Conservation (phyloP, 2,888 invertebrate genomes). For the Iphiclides podalirius region DNA sequence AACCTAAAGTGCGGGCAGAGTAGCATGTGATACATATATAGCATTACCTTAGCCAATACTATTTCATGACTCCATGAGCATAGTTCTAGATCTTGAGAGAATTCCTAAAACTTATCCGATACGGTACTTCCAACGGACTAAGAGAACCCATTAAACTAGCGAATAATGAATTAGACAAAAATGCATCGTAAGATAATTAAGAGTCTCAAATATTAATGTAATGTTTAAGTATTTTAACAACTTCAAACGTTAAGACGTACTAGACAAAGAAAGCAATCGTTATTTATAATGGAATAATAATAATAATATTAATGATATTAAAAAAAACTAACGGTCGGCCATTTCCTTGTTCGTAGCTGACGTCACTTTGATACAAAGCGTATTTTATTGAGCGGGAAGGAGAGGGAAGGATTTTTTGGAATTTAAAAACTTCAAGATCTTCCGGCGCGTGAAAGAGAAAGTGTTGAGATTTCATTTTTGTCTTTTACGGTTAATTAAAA, state of each 20-base stretch:
- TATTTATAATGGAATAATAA: constrained; percentile 66
- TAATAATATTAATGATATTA: constrained; percentile 41
- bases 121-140: constrained; percentile 61
- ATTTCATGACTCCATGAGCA: constrained; percentile 47
- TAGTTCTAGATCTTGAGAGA: constrained; percentile 32
- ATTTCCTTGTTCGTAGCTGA: constrained; percentile 69
- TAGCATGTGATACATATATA: constrained; percentile 75
- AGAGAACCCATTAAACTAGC: constrained; percentile 55
- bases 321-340: constrained; percentile 50
- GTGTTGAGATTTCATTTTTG: constrained; percentile 65
- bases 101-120: constrained; percentile 13
- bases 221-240: constrained; percentile 78
- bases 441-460: constrained; percentile 67
- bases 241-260: constrained; percentile 65
- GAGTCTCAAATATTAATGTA: constrained; percentile 67
- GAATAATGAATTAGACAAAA: constrained; percentile 59
- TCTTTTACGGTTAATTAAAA: constrained; percentile 66
- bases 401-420: constrained; percentile 32
- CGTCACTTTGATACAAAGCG: constrained; percentile 76
- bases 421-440: constrained; percentile 61
- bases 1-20: constrained; percentile 54
- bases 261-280: constrained; percentile 74
- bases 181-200: constrained; percentile 74
- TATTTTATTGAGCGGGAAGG: constrained; percentile 72
- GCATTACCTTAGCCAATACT: constrained; percentile 57